phyloP scores from a whole-genome alignment of 2,797 vertebrate species.

The Eptatretus atami region DNA sequence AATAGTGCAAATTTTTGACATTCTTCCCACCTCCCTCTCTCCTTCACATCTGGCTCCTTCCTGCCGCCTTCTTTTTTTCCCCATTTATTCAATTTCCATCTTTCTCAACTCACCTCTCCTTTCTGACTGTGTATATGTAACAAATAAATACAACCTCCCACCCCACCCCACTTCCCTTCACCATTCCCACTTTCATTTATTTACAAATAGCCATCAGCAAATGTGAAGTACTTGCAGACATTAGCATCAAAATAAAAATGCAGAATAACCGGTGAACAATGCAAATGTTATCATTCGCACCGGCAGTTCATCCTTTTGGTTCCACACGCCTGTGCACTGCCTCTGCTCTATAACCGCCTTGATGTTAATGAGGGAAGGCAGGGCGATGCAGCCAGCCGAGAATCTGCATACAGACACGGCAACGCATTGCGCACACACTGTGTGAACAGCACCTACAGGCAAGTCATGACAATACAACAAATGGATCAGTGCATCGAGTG shows the following conservation, averaged over 20 bases:
- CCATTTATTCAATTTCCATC: too few species aligned
- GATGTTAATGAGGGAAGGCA: conserved; percentile 37
- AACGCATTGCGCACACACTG: not conserved
- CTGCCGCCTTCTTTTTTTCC: too few species aligned
- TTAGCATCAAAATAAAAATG: not conserved
- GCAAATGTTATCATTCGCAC: conserved; percentile 16
- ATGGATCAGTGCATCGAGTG: too few species aligned
- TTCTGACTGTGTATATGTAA: too few species aligned
- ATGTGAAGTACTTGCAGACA: not conserved
- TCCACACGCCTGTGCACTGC: conserved; percentile 40
- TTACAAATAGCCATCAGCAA: not conserved
- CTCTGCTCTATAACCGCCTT: conserved; percentile 39
- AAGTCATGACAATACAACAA: too few species aligned
- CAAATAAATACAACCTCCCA: too few species aligned
- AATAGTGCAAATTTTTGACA: too few species aligned
- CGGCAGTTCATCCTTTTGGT: conserved; percentile 37
- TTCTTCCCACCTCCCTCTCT: too few species aligned
- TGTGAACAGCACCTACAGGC: too few species aligned
- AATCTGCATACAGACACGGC: conserved; percentile 16
- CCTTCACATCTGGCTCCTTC: too few species aligned
- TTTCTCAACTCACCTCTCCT: too few species aligned
- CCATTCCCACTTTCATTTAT: not conserved
- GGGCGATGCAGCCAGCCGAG: conserved; percentile 34
- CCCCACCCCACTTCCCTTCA: too few species aligned
- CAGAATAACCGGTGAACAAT: not conserved